Evolutionary conservation across 2,888 invertebrate genomes (phyloP), one percentile per base, ranked within the genome.

Genomic region (Cremastobaeus sp.): DNA sequence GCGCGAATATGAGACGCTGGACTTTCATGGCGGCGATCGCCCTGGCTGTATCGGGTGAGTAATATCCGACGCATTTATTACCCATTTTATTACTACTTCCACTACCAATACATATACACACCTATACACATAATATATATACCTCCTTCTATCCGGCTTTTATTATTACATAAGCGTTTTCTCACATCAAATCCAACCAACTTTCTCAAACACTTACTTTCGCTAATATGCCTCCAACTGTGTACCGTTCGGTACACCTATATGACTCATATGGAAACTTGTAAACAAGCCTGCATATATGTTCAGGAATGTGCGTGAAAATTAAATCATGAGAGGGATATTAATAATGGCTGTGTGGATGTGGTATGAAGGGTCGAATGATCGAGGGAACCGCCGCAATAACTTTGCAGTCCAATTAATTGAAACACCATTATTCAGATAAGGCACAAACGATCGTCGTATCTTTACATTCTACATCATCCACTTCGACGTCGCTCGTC

Each of bases 41-140:
- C 86, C 85, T 87, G 81, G 86, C 86, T 84, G 83, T 85, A 77
- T 84, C 85, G 78, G 87, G 87, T 87, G 78, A 87, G 87, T 86
- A 77, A 59, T 21, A 20, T 20, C 41, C 30, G 35, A 64, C 41
- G 14, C 12, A 12, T 3, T 8, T n/a, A 4, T 4, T 11, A 32
- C 32, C 8, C 32, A 32, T 9, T n/a, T n/a, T n/a, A n/a, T n/a
- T n/a, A n/a, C n/a, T n/a, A n/a, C n/a, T n/a, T n/a, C n/a, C n/a
- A n/a, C n/a, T n/a, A 32, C 17, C 34, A 35, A 54, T 57, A 43
- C 55, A 64, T 37, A 20, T 32, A 43, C 34, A 37, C 11, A 37
- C 32, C 32, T 4, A 4, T n/a, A 32, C 32, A 32, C 32, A 11
- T 11, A 32, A 3, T 6, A 32, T 32, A n/a, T n/a, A n/a, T n/a